Evolutionary conservation across 2,113 vertebrate genomes (phyloP).

Genomic region (Alosa alosa): DNA sequence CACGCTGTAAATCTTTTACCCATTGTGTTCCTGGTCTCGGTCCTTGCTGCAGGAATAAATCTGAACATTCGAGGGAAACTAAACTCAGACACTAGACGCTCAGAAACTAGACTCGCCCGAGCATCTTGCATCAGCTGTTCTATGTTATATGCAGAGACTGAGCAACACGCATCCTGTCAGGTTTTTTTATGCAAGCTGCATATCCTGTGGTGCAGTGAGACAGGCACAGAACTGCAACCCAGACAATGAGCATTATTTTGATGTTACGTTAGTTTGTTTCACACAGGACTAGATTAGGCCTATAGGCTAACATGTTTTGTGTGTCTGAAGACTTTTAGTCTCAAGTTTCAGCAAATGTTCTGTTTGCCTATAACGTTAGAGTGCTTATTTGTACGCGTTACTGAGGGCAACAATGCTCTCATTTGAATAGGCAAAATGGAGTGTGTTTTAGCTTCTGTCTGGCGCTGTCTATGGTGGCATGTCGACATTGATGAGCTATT

Average conservation of each 20-base stretch:
- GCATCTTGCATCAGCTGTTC: neutral
- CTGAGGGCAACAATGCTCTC: constrained; percentile 37
- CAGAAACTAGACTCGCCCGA: neutral
- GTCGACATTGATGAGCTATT: constrained; percentile 64
- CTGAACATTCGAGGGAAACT: neutral
- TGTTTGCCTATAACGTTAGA: constrained; percentile 20
- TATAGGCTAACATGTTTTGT: neutral
- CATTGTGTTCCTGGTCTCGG: neutral
- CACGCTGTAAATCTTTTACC: neutral
- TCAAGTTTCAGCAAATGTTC: constrained; percentile 26
- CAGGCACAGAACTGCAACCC: neutral
- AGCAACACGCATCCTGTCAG: neutral
- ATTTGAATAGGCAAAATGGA: constrained; percentile 9
- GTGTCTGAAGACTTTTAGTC: neutral
- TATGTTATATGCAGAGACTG: neutral
- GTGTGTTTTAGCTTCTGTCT: constrained; percentile 5
- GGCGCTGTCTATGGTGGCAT: constrained; percentile 42
- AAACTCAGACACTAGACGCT: neutral
- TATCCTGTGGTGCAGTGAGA: neutral
- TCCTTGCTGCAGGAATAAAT: neutral
- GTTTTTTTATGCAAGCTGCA: neutral
- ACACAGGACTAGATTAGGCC: neutral
- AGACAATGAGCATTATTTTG: neutral
- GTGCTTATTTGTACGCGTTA: constrained; percentile 26
- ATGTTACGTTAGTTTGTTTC: neutral